These are phyloP conservation scores for Steinernema carpocapsae DNA, from an alignment of 2,888 invertebrate species.

Conservation along the genomic window DNA sequence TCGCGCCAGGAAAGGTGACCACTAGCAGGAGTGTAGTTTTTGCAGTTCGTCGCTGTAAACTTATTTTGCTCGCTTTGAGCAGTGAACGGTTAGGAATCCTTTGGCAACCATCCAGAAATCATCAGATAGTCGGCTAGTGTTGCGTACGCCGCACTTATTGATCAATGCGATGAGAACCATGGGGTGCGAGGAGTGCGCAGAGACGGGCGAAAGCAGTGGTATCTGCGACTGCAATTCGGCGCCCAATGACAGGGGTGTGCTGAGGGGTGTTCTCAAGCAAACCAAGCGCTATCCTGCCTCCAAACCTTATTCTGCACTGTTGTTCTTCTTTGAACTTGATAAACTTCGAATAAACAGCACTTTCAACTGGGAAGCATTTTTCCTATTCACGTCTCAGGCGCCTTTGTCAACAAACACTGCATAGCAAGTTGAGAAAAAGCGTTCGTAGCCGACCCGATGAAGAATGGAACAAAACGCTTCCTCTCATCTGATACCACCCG, in stretches of 20 bases:
- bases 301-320: constrained; percentile 34
- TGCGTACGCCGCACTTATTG: constrained; percentile 34
- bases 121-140: constrained; percentile 20
- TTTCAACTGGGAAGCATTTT: background rate
- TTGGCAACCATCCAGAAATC: constrained; percentile 31
- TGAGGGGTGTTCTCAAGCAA: constrained; percentile 35
- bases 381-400: background rate
- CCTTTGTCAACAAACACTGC: background rate
- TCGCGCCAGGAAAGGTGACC: no score
- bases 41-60: no score
- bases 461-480: constrained; percentile 34
- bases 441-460: constrained; percentile 23
- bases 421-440: constrained; percentile 10
- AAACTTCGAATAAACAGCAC: background rate
- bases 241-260: constrained; percentile 34
- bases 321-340: background rate
- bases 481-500: constrained; percentile 18
- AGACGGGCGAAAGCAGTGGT: constrained; percentile 34
- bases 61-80: background rate
- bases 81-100: background rate
- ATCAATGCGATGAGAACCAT: constrained; percentile 19
- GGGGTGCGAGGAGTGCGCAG: constrained; percentile 25
- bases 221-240: constrained; percentile 35
- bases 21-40: no score
- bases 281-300: constrained; percentile 35